Conservation (phyloP, 2,113 vertebrate species). For the Baryphthengus martii region DNA sequence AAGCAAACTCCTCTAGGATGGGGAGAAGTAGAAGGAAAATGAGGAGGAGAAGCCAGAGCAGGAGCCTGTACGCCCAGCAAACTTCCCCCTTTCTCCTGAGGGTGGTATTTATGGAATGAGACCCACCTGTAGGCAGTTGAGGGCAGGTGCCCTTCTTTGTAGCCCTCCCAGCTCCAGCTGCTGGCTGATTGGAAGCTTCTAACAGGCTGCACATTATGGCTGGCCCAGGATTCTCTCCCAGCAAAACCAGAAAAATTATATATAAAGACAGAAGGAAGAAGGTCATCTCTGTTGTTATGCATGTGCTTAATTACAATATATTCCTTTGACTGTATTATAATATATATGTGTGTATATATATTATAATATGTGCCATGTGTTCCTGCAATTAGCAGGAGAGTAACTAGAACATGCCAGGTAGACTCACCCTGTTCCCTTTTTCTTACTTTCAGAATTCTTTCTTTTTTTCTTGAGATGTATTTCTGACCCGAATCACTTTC, state of each 20-base stretch:
- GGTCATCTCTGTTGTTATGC: not conserved
- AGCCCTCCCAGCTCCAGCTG: not conserved
- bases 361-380: rapidly evolving
- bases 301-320: not conserved
- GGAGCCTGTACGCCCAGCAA: not conserved
- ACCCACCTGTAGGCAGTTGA: not conserved
- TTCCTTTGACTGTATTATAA: no score
- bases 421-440: not conserved
- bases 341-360: no score
- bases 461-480: not conserved
- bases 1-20: not conserved
- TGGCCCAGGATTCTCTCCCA: not conserved
- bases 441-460: not conserved
- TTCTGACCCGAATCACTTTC: not conserved
- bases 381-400: not conserved
- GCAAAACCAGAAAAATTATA: not conserved
- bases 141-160: not conserved
- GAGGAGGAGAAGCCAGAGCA: not conserved
- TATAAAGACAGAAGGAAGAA: not conserved
- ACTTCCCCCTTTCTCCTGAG: not conserved
- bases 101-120: not conserved
- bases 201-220: not conserved
- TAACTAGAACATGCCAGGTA: not conserved
- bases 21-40: not conserved
- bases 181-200: not conserved